Evolutionary conservation across 2,888 invertebrate genomes (phyloP), one percentile per base, ranked within the genome.

Genomic region (Galerucella pusilla): DNA sequence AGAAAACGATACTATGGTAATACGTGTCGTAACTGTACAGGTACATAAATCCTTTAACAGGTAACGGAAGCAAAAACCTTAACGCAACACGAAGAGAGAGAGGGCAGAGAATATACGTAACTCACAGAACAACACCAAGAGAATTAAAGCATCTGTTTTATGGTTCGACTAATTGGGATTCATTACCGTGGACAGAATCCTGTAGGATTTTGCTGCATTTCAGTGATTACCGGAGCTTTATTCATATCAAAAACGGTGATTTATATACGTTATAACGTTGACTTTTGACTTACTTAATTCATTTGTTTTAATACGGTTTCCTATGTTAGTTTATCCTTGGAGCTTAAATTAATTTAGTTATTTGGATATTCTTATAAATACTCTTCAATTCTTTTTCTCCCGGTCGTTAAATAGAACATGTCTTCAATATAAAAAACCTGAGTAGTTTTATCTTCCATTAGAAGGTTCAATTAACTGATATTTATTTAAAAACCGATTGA

Each of bases 131-230:
- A 65, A 65, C 75, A 75, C 66, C 71, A 68, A 68, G 71, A 68
- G 73, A 73, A 76, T 76, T 71, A 81, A 76, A 78, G 78, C 79
- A 78, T 77, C 80, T 81, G 84, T 82, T 85, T 84, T 85, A 84
- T 84, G 84, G 81, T 82, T 81, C 84, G 83, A 80, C 85, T 85
- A 85, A 85, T 85, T 85, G 85, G 85, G 84, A 85, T 85, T 85
- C 85, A 85, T 85, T 85, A 84, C 81, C 81, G 72, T 79, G 81
- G 81, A 82, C 84, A 81, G 83, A 82, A 83, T 84, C 83, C 84
- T 84, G 84, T 77, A 83, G 82, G 82, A 45, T 82, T 82, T 83
- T 78, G 83, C 81, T 83, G 83, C 84, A 83, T 83, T 82, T 75
- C 81, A 80, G 83, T 83, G 84, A 85, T 85, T 84, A 84, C 83